These are phyloP conservation scores for Neelides sp. DNA, from an alignment of 1,140 invertebrate genomes.

Conservation along the genomic window DNA sequence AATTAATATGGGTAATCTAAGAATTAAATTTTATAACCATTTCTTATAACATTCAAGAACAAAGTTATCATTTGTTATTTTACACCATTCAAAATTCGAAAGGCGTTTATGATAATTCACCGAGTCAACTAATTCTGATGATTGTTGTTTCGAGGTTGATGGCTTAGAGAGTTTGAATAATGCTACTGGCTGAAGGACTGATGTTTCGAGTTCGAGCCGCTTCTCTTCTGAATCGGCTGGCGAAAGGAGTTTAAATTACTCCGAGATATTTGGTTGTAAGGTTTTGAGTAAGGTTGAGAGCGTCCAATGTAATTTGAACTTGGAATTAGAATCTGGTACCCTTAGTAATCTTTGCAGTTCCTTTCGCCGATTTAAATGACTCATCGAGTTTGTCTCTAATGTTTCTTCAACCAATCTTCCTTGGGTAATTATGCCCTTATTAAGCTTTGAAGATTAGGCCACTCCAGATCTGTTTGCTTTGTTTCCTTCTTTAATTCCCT, in stretches of 20 bases:
- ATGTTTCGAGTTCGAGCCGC: neutral
- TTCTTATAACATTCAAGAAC: neutral
- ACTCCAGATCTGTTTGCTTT: neutral
- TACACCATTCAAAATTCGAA: neutral
- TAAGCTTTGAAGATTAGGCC: neutral
- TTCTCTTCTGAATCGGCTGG: neutral
- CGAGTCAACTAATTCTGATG: neutral
- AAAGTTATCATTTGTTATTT: neutral
- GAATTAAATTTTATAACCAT: too few species aligned
- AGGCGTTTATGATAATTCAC: neutral
- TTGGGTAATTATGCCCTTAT: neutral
- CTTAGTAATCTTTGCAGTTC: neutral
- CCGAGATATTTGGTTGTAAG: neutral
- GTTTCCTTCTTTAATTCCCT: neutral
- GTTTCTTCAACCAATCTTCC: neutral
- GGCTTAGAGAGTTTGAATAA: neutral
- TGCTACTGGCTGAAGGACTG: neutral
- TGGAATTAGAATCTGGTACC: neutral
- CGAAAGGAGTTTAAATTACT: conserved; percentile 2
- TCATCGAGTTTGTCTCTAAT: neutral
- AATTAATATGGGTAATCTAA: too few species aligned
- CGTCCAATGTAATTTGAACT: too few species aligned
- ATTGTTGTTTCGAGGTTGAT: neutral
- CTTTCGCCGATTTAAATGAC: neutral
- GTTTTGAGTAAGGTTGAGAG: neutral